These are phyloP conservation scores for Drosophila lacertosa DNA, from an alignment of 1,140 invertebrate genomes.

Conservation along the genomic window DNA sequence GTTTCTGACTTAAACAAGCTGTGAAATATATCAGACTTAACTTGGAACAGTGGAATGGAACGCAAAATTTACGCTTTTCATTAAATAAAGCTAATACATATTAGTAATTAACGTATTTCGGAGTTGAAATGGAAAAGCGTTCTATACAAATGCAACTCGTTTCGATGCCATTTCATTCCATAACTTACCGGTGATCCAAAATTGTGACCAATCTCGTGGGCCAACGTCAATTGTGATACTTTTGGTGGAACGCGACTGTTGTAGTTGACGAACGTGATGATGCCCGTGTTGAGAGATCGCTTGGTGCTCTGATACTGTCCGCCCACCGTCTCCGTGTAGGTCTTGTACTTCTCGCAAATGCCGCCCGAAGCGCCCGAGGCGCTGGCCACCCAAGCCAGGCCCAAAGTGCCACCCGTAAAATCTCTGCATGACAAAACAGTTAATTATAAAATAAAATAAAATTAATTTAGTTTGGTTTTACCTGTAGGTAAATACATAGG, in stretches of 20 bases:
- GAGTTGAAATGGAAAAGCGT: too few species aligned
- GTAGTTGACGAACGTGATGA: constrained; percentile 99
- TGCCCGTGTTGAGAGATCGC: constrained; percentile 98
- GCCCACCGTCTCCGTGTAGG: constrained; percentile 96
- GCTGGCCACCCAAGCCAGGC: constrained; percentile 99
- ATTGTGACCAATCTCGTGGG: constrained; percentile 99
- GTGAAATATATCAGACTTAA: background rate
- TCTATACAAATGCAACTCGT: too few species aligned
- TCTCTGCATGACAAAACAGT: constrained; percentile 86
- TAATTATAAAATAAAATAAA: background rate
- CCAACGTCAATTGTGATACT: constrained; percentile 98
- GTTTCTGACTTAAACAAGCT: too few species aligned
- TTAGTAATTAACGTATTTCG: too few species aligned
- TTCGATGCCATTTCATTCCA: background rate
- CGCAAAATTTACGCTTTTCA: too few species aligned
- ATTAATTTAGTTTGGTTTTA: background rate
- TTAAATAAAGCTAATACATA: too few species aligned
- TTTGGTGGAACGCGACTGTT: constrained; percentile 97
- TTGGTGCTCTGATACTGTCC: constrained; percentile 97
- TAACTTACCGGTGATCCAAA: constrained; percentile 96
- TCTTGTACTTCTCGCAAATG: constrained; percentile 99
- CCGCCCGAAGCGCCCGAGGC: constrained; percentile 98
- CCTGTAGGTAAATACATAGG: constrained; percentile 98
- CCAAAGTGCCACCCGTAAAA: constrained; percentile 97
- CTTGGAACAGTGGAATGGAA: too few species aligned